A percentile compares a stretch with the other conserved stretches of the same genome.
These are phyloP conservation scores for Willowsia nigromaculata DNA, from an alignment of 2,888 invertebrate genomes.

Conservation along the genomic window DNA sequence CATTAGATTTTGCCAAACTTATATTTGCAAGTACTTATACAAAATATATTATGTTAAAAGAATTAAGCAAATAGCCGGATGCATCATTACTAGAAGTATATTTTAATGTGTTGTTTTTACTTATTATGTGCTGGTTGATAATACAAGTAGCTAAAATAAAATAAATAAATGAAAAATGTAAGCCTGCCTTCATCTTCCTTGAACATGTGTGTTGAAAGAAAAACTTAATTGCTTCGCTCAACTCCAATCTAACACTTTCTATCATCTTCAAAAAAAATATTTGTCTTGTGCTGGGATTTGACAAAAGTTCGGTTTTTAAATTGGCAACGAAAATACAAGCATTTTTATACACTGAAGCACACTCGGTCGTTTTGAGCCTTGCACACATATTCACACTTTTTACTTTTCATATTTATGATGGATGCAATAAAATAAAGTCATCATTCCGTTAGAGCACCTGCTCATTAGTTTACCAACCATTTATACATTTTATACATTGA, in stretches of 20 bases:
- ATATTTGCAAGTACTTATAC: neutral
- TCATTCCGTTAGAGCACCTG: too few relatives aligned
- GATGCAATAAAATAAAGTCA: too few relatives aligned
- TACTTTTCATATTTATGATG: too few relatives aligned
- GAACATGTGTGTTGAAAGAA: neutral
- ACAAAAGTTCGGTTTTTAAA: neutral
- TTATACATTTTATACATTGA: too few relatives aligned
- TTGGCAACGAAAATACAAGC: neutral
- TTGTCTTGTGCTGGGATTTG: too few relatives aligned
- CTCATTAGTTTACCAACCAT: too few relatives aligned
- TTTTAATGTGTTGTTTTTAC: neutral
- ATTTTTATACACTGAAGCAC: too few relatives aligned
- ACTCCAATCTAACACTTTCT: neutral
- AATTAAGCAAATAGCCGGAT: neutral
- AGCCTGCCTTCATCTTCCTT: neutral
- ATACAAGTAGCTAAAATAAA: neutral
- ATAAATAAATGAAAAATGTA: neutral
- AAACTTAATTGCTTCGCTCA: neutral
- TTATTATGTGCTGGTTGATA: neutral
- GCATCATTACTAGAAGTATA: constrained; percentile 29
- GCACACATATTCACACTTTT: too few relatives aligned
- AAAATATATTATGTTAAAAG: neutral
- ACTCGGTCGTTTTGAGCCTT: too few relatives aligned
- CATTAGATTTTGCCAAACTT: neutral
- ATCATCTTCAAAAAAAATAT: neutral